These are phyloP conservation scores for Panagrolaimus sp. DNA, from an alignment of 1,140 invertebrate species.

Conservation along the genomic window DNA sequence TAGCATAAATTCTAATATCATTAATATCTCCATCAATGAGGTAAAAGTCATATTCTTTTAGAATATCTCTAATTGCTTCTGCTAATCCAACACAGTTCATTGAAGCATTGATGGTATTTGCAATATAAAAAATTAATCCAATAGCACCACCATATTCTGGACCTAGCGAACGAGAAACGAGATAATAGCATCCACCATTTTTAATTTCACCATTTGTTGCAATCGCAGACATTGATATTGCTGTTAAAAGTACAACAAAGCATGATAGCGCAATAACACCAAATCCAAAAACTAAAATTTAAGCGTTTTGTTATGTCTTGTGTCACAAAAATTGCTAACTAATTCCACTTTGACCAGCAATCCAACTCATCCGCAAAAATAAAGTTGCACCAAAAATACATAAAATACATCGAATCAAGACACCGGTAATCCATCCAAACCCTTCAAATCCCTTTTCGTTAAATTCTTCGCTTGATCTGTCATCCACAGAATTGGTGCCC, in stretches of 20 bases:
- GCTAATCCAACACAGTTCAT: constrained; percentile 67
- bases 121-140: constrained; percentile 66
- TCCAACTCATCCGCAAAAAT: constrained; percentile 65
- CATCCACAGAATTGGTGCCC: neutral
- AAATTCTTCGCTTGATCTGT: neutral
- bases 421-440: constrained; percentile 50
- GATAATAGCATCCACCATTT: constrained; percentile 60
- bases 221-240: constrained; percentile 64
- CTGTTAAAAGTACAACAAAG: constrained; percentile 61
- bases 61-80: constrained; percentile 63
- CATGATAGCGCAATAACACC: neutral
- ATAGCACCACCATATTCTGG: constrained; percentile 68
- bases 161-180: constrained; percentile 56
- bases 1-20: constrained; percentile 30
- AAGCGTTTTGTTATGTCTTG: too few species aligned
- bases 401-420: constrained; percentile 67
- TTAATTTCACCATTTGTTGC: constrained; percentile 64
- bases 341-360: constrained; percentile 68
- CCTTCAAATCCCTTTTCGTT: constrained; percentile 22
- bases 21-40: constrained; percentile 47
- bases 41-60: constrained; percentile 65
- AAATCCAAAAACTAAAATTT: neutral
- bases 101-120: constrained; percentile 67
- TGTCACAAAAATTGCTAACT: constrained; percentile 59
- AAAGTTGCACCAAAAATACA: constrained; percentile 68